phyloP scores from a whole-genome alignment of 1,140 invertebrate species.

The Macrosteles quadrilineatus region DNA sequence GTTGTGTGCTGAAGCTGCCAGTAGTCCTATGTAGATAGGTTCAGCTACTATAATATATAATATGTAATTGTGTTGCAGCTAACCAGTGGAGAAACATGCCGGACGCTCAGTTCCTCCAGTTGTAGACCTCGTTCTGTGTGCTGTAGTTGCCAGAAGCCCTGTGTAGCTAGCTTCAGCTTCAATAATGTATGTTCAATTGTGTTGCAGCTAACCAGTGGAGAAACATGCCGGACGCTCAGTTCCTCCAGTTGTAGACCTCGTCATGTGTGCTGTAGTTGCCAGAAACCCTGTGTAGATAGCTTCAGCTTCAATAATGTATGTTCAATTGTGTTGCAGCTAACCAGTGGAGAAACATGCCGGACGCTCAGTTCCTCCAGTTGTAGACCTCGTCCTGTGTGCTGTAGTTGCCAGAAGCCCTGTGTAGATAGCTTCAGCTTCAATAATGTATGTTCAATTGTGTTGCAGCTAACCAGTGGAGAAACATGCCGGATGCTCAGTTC shows the following conservation, averaged over 20 bases:
- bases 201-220: slow-evolving; percentile 5
- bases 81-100: no score
- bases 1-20: no score
- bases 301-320: no score
- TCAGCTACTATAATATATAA: no score
- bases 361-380: slow-evolving; percentile 8
- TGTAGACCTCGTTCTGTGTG: neutral
- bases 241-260: neutral
- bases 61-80: no score
- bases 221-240: slow-evolving; percentile 3
- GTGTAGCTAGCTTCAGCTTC: no score
- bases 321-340: slow-evolving; percentile 2
- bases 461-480: slow-evolving; percentile 9
- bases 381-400: neutral
- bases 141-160: no score
- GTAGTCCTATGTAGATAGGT: no score
- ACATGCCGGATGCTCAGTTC: neutral
- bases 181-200: no score
- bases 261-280: no score
- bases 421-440: slow-evolving; percentile 11
- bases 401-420: neutral
- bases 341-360: slow-evolving; percentile 13
- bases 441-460: no score
- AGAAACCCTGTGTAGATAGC: no score
- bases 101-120: neutral